phyloP scores from a whole-genome alignment of 2,888 invertebrate genomes.

The Ophion ellenae region DNA sequence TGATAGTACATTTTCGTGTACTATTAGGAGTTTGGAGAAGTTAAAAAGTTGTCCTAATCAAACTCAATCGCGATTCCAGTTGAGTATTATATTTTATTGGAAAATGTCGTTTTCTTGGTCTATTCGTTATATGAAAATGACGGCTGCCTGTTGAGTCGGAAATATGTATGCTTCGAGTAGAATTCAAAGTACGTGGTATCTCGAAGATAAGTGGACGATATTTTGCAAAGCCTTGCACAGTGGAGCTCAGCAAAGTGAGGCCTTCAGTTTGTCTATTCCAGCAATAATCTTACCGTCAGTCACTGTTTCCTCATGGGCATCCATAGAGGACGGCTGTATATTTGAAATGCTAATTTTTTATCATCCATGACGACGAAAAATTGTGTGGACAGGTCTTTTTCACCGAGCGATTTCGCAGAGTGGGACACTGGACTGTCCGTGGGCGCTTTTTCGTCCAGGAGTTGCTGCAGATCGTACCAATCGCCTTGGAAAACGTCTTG shows the following conservation, averaged over 20 bases:
- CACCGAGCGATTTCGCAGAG: conserved; percentile 91
- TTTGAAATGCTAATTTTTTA: background rate
- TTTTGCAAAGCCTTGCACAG: too few species aligned
- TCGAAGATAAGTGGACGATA: background rate
- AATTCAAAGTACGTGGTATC: background rate
- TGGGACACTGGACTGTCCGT: conserved; percentile 89
- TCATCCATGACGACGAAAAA: background rate
- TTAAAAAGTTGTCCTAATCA: too few species aligned
- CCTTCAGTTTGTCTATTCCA: background rate
- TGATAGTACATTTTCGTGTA: background rate
- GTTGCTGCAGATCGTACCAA: conserved; percentile 86
- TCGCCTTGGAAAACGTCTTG: conserved; percentile 86
- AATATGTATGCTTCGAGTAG: background rate
- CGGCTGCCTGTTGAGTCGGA: background rate
- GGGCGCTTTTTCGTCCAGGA: conserved; percentile 87
- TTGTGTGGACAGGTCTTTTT: conserved; percentile 86
- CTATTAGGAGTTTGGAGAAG: background rate
- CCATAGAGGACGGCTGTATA: background rate
- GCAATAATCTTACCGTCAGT: background rate
- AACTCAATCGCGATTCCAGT: background rate
- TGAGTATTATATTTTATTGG: background rate
- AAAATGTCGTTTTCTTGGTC: background rate
- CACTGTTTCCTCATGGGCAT: too few species aligned
- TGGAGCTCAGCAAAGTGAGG: background rate
- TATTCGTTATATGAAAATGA: background rate